Conservation (phyloP, 1,140 invertebrate species). For the Drosophila hydei region DNA sequence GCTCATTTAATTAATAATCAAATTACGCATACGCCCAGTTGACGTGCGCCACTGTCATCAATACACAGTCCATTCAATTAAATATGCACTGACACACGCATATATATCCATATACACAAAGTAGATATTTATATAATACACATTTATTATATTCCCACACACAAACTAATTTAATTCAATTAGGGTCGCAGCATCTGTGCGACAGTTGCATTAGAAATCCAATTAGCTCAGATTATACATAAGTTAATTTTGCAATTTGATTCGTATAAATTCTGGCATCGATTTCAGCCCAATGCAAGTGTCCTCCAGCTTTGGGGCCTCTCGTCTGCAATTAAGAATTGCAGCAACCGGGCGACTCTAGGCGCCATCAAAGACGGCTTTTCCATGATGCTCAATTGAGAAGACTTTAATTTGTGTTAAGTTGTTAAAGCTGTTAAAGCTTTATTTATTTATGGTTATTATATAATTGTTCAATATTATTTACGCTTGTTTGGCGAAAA, state of each 20-base stretch:
- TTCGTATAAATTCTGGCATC: neutral
- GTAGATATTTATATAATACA: neutral
- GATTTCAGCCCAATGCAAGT: slow-evolving; percentile 1
- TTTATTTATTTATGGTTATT: too few species aligned
- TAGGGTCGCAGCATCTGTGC: slow-evolving; percentile 38
- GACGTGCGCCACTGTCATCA: slow-evolving; percentile 32
- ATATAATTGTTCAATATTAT: too few species aligned
- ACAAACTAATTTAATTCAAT: slow-evolving; percentile 60
- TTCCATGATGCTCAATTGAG: too few species aligned
- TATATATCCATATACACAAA: neutral
- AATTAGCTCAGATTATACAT: slow-evolving; percentile 37
- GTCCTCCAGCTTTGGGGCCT: neutral
- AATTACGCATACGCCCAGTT: slow-evolving; percentile 76
- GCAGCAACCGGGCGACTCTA: too few species aligned
- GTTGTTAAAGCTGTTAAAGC: too few species aligned
- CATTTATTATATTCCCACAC: slow-evolving; percentile 7
- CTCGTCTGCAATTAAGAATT: neutral
- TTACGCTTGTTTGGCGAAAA: too few species aligned
- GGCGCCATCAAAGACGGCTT: too few species aligned
- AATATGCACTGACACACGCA: slow-evolving; percentile 7
- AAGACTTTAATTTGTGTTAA: too few species aligned
- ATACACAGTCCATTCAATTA: slow-evolving; percentile 15
- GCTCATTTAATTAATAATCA: slow-evolving; percentile 78
- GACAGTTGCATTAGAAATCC: slow-evolving; percentile 26
- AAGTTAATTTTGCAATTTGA: slow-evolving; percentile 20